These are phyloP conservation scores for Reinhardtius hippoglossoides DNA, from an alignment of 2,113 vertebrate species.

Conservation along the genomic window DNA sequence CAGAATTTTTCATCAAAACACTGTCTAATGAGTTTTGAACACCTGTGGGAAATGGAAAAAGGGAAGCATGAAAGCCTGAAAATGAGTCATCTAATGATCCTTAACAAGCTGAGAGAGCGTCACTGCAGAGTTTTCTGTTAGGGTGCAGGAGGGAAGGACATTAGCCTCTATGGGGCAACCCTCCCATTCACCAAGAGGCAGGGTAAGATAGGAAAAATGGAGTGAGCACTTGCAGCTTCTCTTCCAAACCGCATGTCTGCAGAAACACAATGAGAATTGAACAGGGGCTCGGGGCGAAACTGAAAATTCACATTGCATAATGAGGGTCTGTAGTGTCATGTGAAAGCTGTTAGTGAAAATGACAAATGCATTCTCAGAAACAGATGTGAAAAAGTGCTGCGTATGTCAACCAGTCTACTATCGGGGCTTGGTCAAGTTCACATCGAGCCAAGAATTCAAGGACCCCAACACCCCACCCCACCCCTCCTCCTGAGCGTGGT, in stretches of 20 bases:
- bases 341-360: neutral
- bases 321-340: neutral
- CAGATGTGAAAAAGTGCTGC: neutral
- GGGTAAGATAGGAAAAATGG: constrained; percentile 1
- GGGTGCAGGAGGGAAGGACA: constrained; percentile 16
- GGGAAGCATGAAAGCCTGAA: constrained; percentile 38
- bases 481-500: constrained; percentile 9
- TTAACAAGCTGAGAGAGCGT: constrained; percentile 35
- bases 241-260: neutral
- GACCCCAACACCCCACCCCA: constrained; percentile 22
- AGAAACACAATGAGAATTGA: constrained; percentile 23
- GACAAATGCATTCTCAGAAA: neutral
- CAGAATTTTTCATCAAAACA: constrained; percentile 40
- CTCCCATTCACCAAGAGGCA: neutral
- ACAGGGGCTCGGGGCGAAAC: constrained; percentile 29
- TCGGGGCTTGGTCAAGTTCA: constrained; percentile 7
- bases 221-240: neutral
- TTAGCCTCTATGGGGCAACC: neutral
- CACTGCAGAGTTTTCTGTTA: constrained; percentile 27
- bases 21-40: constrained; percentile 41
- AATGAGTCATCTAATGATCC: constrained; percentile 60
- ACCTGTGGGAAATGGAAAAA: constrained; percentile 38
- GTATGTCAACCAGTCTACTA: constrained; percentile 9
- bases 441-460: constrained; percentile 52
- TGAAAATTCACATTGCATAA: constrained; percentile 10